These are phyloP conservation scores for Phaethon lepturus DNA, from an alignment of 2,113 vertebrate genomes.

Conservation along the genomic window DNA sequence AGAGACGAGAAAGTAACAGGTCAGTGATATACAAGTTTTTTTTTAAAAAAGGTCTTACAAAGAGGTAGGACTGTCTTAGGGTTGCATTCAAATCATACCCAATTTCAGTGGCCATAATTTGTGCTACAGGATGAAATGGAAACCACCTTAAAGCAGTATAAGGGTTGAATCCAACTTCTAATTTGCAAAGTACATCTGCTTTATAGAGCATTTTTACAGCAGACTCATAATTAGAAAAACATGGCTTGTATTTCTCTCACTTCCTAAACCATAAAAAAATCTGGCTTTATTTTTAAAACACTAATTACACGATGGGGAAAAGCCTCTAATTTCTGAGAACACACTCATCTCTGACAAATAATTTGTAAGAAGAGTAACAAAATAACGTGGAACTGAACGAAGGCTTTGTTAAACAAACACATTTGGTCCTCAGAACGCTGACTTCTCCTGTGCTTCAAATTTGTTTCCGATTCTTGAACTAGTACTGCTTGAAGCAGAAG, in stretches of 20 bases:
- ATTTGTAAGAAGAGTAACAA: slow-evolving; percentile 37
- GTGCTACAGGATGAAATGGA: not conserved
- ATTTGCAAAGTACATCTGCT: slow-evolving; percentile 72
- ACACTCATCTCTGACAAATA: slow-evolving; percentile 43
- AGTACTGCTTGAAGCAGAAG: not conserved
- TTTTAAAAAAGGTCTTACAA: not conserved
- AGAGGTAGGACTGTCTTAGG: not conserved
- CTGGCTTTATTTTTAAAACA: slow-evolving; percentile 70
- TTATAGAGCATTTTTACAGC: slow-evolving; percentile 66
- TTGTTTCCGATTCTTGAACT: not conserved
- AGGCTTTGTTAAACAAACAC: slow-evolving; percentile 22
- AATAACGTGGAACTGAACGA: not conserved
- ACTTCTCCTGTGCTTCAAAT: not conserved
- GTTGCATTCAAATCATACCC: slow-evolving; percentile 30
- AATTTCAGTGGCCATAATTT: slow-evolving; percentile 29
- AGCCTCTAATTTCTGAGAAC: slow-evolving; percentile 58
- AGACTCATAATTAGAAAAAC: slow-evolving; percentile 70
- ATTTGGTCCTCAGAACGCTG: not conserved
- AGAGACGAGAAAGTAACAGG: not conserved
- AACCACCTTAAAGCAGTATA: slow-evolving; percentile 21
- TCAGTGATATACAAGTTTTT: not conserved
- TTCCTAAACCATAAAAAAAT: slow-evolving; percentile 22
- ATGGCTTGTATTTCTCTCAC: slow-evolving; percentile 48
- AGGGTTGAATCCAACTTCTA: slow-evolving; percentile 57
- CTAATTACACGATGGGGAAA: slow-evolving; percentile 48